Evolutionary conservation across 2,888 invertebrate species (phyloP).

Genomic region (Entomobrya multifasciata): DNA sequence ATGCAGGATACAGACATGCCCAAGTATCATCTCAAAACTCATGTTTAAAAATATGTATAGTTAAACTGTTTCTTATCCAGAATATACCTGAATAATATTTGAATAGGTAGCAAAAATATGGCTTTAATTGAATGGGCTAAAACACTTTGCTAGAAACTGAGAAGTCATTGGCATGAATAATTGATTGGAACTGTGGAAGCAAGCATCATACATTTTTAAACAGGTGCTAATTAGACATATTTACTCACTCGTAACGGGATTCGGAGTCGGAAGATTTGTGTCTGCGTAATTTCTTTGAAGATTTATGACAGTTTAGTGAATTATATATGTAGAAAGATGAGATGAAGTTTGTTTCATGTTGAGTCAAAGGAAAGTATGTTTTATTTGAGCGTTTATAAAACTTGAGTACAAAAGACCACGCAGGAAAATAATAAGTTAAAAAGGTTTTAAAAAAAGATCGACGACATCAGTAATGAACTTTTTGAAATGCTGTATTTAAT

Average conservation of each 20-base stretch:
- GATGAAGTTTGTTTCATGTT: too few species aligned
- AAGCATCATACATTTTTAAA: not conserved
- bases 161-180: slow-evolving; percentile 6
- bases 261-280: not conserved
- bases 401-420: too few species aligned
- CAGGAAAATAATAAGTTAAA: too few species aligned
- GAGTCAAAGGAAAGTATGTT: not conserved
- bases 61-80: not conserved
- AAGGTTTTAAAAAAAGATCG: not conserved
- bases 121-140: too few species aligned
- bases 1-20: too few species aligned
- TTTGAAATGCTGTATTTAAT: not conserved
- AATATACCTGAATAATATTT: slow-evolving; percentile 25
- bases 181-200: too few species aligned
- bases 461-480: not conserved
- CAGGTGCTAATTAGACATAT: slow-evolving; percentile 28
- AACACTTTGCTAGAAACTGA: too few species aligned
- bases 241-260: slow-evolving; percentile 22
- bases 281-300: not conserved
- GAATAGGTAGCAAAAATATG: too few species aligned
- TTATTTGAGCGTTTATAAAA: slow-evolving; percentile 17
- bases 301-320: not conserved
- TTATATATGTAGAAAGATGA: too few species aligned
- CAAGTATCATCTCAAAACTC: too few species aligned
- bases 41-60: too few species aligned